Evolutionary conservation across 2,113 vertebrate genomes (phyloP).

Genomic region (Lasiurus cinereus): DNA sequence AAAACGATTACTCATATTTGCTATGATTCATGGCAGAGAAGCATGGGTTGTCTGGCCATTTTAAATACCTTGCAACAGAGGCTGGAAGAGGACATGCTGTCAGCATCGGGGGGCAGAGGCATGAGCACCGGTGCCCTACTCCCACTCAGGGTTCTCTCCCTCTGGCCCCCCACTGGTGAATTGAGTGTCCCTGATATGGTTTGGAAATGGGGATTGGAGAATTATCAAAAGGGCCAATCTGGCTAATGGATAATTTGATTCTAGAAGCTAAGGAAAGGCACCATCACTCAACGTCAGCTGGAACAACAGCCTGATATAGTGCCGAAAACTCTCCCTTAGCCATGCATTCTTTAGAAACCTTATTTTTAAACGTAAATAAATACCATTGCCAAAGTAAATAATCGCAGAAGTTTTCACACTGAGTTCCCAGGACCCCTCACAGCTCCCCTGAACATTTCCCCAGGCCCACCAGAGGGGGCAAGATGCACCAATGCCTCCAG

Average conservation of each 20-base stretch:
- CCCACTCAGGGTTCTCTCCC: not conserved
- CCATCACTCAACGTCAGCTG: not conserved
- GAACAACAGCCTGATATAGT: not conserved
- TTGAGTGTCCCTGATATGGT: not conserved
- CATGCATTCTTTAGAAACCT: not conserved
- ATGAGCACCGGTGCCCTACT: not conserved
- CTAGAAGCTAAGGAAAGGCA: not conserved
- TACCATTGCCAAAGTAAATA: constrained; percentile 38
- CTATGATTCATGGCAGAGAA: not conserved
- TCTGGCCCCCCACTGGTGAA: not conserved
- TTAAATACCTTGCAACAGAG: not conserved
- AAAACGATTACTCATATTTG: not conserved
- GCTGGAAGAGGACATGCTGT: not conserved
- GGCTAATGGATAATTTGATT: not conserved
- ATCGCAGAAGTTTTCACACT: not conserved
- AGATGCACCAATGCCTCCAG: not conserved
- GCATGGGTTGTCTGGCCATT: not conserved
- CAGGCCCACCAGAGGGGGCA: not conserved
- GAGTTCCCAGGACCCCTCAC: not conserved
- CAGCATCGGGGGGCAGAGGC: not conserved
- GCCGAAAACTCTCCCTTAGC: not conserved
- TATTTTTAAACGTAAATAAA: constrained; percentile 44
- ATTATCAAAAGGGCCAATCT: not conserved
- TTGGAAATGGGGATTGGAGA: constrained; percentile 4
- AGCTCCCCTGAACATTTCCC: not conserved